Percentiles rank a stretch among this genome's conserved stretches.
Conservation (phyloP, 2,888 invertebrate genomes). For the Parnassius apollo region DNA sequence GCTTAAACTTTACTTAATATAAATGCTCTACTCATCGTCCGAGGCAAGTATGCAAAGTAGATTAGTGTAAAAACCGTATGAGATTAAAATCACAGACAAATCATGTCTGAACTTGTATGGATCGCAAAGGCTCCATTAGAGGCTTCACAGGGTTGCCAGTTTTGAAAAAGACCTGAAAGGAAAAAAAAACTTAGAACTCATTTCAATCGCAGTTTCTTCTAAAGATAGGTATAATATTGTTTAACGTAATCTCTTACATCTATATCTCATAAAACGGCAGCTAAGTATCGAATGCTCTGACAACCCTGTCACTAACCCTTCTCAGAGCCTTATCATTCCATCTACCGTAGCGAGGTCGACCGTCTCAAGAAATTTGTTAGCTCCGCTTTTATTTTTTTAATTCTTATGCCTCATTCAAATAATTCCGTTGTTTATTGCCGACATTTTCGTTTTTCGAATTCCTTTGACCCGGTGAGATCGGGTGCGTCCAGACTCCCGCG, state of each 20-base stretch:
- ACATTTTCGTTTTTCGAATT: constrained; percentile 80
- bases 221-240: not conserved
- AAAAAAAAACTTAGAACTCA: not conserved
- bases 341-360: constrained; percentile 53
- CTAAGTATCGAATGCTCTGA: constrained; percentile 11
- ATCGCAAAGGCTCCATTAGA: constrained; percentile 69
- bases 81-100: constrained; percentile 53
- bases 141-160: constrained; percentile 38
- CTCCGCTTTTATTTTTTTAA: constrained; percentile 64
- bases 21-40: constrained; percentile 49
- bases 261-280: constrained; percentile 6
- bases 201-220: too few relatives aligned
- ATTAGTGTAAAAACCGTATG: constrained; percentile 49
- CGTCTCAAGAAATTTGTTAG: constrained; percentile 73
- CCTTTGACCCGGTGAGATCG: constrained; percentile 46
- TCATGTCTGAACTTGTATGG: constrained; percentile 70
- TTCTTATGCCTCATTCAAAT: constrained; percentile 76
- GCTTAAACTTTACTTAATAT: not conserved
- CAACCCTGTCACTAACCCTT: constrained; percentile 50
- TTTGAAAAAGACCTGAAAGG: not conserved
- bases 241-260: not conserved
- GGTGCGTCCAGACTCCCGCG: constrained; percentile 59
- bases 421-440: constrained; percentile 78
- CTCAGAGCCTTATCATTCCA: constrained; percentile 67
- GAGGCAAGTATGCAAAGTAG: constrained; percentile 58